phyloP scores from a whole-genome alignment of 2,888 invertebrate species.

The Drosophila demipolita region DNA sequence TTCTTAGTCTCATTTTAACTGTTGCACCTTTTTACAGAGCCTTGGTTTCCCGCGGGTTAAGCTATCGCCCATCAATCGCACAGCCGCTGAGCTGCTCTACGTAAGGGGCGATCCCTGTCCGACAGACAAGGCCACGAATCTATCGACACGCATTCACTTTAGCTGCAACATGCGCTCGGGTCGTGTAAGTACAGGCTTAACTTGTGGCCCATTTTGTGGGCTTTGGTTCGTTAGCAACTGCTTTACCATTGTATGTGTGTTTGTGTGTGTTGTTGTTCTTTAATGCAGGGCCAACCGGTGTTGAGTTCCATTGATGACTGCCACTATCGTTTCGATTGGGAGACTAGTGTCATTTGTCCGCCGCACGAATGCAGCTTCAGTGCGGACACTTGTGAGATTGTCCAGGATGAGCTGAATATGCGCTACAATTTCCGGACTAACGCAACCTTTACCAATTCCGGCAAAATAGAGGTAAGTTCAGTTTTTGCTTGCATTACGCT shows the following conservation, averaged over 20 bases:
- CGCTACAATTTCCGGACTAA: slow-evolving; percentile 77
- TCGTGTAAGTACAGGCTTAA: slow-evolving; percentile 74
- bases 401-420: slow-evolving; percentile 80
- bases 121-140: slow-evolving; percentile 66
- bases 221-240: slow-evolving; percentile 2
- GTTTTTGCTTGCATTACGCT: not conserved
- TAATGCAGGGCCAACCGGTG: slow-evolving; percentile 82
- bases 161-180: slow-evolving; percentile 82
- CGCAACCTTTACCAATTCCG: slow-evolving; percentile 79
- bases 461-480: slow-evolving; percentile 80
- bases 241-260: slow-evolving; percentile 4
- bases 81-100: slow-evolving; percentile 81
- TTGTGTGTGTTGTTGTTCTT: not conserved
- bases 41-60: slow-evolving; percentile 83
- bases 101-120: slow-evolving; percentile 81
- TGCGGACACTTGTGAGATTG: slow-evolving; percentile 81
- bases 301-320: slow-evolving; percentile 83
- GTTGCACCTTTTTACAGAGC: slow-evolving; percentile 72
- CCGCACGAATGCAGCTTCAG: slow-evolving; percentile 82
- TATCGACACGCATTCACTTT: slow-evolving; percentile 82
- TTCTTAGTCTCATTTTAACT: slow-evolving; percentile 1
- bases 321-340: slow-evolving; percentile 83
- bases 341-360: slow-evolving; percentile 84
- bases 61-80: slow-evolving; percentile 75
- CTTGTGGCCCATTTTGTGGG: slow-evolving; percentile 22